A percentile compares a stretch with the other conserved stretches of the same genome.
Evolutionary conservation across 2,797 vertebrate genomes (phyloP).

Genomic region (Knipowitschia caucasica): DNA sequence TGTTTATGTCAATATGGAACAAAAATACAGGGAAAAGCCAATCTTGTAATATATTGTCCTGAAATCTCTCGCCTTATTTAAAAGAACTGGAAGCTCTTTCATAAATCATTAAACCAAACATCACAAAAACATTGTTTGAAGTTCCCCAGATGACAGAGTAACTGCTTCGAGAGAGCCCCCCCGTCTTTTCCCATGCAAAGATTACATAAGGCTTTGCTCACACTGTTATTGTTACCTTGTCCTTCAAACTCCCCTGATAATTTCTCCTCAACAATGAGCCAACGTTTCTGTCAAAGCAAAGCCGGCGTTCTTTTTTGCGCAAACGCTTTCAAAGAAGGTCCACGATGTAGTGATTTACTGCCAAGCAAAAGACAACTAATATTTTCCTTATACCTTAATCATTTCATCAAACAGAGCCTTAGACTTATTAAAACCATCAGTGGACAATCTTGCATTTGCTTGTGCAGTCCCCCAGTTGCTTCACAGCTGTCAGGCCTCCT

Average conservation of each 20-base stretch:
- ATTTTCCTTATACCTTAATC: constrained; percentile 40
- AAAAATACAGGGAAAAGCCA: constrained; percentile 2
- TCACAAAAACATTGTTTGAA: constrained; percentile 41
- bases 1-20: not conserved
- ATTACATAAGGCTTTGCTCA: constrained; percentile 44
- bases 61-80: constrained; percentile 30
- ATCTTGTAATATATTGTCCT: constrained; percentile 23
- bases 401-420: constrained; percentile 39
- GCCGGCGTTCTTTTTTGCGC: constrained; percentile 59
- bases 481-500: constrained; percentile 53
- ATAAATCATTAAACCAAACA: constrained; percentile 40
- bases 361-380: constrained; percentile 49
- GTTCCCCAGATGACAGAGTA: constrained; percentile 45
- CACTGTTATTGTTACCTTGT: constrained; percentile 59
- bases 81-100: constrained; percentile 39
- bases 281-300: constrained; percentile 55
- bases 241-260: constrained; percentile 49
- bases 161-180: constrained; percentile 24
- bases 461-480: constrained; percentile 60
- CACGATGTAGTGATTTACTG: constrained; percentile 50
- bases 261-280: constrained; percentile 48
- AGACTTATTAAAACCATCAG: constrained; percentile 57
- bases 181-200: constrained; percentile 43
- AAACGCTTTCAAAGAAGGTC: constrained; percentile 54
- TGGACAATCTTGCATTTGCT: constrained; percentile 48